Conservation (phyloP, 64 coral and sea anemone species). For the Pocillopora damicornis region DNA sequence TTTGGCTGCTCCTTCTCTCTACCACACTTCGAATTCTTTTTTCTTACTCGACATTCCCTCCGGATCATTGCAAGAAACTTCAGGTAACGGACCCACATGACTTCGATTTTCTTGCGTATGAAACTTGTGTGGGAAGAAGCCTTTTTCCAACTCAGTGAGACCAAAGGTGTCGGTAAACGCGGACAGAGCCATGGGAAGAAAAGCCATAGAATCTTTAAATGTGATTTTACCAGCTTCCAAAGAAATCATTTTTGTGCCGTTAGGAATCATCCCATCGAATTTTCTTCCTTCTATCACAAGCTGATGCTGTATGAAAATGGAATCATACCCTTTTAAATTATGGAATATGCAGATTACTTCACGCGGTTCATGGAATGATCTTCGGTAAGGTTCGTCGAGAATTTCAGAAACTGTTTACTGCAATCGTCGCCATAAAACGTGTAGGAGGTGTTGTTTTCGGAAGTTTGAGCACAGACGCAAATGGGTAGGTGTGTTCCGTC, state of each 20-base stretch:
- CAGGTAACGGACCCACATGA: neutral
- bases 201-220: neutral
- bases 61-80: neutral
- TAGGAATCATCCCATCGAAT: neutral
- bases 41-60: neutral
- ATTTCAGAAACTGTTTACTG: too few species aligned
- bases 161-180: neutral
- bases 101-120: neutral
- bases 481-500: too few species aligned
- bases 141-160: neutral
- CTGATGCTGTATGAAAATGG: neutral
- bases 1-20: neutral
- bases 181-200: neutral
- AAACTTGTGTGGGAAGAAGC: slow-evolving; percentile 8
- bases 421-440: too few species aligned
- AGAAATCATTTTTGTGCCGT: neutral
- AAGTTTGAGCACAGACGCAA: too few species aligned
- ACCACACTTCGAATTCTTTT: neutral
- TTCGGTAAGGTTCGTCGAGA: too few species aligned
- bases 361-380: too few species aligned
- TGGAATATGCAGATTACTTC: neutral
- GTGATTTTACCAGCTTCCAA: neutral
- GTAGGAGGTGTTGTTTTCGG: too few species aligned
- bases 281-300: neutral
- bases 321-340: slow-evolving; percentile 21